These are phyloP conservation scores for Dinomys branickii DNA, from an alignment of 2,113 vertebrate genomes.

Conservation along the genomic window DNA sequence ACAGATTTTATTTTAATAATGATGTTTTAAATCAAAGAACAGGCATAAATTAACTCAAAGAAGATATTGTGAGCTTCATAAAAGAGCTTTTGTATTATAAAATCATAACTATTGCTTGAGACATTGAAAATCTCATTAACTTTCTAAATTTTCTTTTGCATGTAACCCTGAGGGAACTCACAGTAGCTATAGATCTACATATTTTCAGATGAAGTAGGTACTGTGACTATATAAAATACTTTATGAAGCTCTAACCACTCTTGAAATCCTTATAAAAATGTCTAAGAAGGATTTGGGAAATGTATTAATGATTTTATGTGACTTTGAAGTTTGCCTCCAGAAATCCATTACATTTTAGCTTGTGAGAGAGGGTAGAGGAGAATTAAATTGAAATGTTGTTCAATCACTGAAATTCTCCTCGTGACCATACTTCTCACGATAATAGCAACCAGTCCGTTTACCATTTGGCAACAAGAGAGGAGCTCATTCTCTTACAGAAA, in stretches of 20 bases:
- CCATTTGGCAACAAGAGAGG: background rate
- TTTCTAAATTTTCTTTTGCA: background rate
- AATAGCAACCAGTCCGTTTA: background rate
- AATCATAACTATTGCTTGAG: background rate
- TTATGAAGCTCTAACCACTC: background rate
- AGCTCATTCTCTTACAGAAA: background rate
- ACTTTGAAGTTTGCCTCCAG: background rate
- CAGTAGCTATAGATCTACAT: background rate
- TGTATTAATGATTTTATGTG: background rate
- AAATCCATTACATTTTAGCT: background rate
- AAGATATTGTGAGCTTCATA: background rate
- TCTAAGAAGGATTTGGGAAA: background rate
- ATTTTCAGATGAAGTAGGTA: background rate
- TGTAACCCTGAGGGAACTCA: background rate
- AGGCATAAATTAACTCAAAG: background rate
- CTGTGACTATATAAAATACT: background rate
- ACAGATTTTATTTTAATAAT: background rate
- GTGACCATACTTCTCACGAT: background rate
- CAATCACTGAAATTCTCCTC: background rate
- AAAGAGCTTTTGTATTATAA: background rate
- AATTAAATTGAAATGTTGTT: background rate
- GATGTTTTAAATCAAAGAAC: background rate
- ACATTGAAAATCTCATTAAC: background rate
- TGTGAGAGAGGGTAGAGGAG: background rate
- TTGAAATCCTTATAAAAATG: background rate